A percentile compares a stretch with the other conserved stretches of the same genome.
Conservation (phyloP, 2,797 vertebrate genomes). For the Melopsittacus undulatus region DNA sequence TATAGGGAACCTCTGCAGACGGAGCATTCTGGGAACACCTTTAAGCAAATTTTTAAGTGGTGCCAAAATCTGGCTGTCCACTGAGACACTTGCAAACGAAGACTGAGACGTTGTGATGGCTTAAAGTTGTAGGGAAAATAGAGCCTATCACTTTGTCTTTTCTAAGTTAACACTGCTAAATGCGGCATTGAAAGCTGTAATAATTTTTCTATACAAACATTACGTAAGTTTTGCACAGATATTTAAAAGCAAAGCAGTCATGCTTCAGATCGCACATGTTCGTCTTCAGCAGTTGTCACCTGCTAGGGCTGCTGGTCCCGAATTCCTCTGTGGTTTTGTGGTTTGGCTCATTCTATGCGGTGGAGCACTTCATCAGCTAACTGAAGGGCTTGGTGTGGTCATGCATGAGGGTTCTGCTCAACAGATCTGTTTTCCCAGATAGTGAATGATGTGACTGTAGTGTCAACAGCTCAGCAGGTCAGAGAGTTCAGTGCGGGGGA, state of each 20-base stretch:
- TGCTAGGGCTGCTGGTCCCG: not conserved
- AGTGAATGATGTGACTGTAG: not conserved
- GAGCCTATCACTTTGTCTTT: not conserved
- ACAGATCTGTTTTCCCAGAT: not conserved
- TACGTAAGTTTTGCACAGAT: conserved; percentile 77
- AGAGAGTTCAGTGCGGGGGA: not conserved
- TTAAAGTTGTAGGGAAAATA: not conserved
- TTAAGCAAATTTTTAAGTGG: conserved; percentile 97
- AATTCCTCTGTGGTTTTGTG: not conserved
- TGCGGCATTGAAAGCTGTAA: conserved; percentile 49
- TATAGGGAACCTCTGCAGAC: conserved; percentile 90
- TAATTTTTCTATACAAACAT: conserved; percentile 56
- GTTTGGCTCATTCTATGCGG: not conserved
- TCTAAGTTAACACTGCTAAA: conserved; percentile 59
- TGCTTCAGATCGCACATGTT: conserved; percentile 55
- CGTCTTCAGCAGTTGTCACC: not conserved
- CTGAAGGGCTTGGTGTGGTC: not conserved
- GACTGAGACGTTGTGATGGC: conserved; percentile 56
- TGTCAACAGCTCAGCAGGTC: not conserved
- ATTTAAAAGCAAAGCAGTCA: conserved; percentile 66
- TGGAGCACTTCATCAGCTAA: not conserved
- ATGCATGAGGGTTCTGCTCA: not conserved
- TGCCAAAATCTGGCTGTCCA: conserved; percentile 96
- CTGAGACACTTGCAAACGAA: conserved; percentile 93
- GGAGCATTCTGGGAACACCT: conserved; percentile 88